phyloP scores from a whole-genome alignment of 2,888 invertebrate genomes.

The Gibbula magus region DNA sequence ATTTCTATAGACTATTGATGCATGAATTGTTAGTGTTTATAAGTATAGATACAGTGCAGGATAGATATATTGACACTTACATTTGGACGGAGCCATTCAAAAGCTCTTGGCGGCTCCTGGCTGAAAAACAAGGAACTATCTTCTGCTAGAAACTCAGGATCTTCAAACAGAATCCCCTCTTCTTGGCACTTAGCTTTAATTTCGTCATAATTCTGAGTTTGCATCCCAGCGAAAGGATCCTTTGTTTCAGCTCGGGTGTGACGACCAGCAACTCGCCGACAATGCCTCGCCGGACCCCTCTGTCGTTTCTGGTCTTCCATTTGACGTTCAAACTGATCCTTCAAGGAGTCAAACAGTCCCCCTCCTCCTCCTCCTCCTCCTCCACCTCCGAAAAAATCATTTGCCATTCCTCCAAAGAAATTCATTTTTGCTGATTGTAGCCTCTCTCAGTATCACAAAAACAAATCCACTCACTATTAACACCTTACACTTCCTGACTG shows the following conservation, averaged over 20 bases:
- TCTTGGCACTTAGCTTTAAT: conserved; percentile 85
- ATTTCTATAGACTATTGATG: too few relatives aligned
- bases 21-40: too few relatives aligned
- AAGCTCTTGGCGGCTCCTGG: conserved; percentile 86
- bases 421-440: neutral
- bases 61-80: conserved; percentile 58
- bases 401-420: neutral
- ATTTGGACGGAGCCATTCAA: conserved; percentile 94
- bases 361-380: neutral
- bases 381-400: neutral
- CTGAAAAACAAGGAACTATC: conserved; percentile 91
- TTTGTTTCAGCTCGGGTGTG: conserved; percentile 30
- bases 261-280: conserved; percentile 21
- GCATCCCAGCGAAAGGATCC: conserved; percentile 55
- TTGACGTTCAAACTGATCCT: neutral
- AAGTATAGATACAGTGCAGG: too few relatives aligned
- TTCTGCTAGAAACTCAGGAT: conserved; percentile 89
- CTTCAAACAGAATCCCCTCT: conserved; percentile 88
- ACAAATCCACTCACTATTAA: too few relatives aligned
- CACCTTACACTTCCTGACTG: too few relatives aligned
- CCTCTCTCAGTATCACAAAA: too few relatives aligned
- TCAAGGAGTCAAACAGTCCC: neutral
- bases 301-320: neutral
- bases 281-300: neutral
- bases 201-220: conserved; percentile 90